Base-by-base conservation (phyloP, 1,140 invertebrate genomes). In the Diuraphis noxia region DNA sequence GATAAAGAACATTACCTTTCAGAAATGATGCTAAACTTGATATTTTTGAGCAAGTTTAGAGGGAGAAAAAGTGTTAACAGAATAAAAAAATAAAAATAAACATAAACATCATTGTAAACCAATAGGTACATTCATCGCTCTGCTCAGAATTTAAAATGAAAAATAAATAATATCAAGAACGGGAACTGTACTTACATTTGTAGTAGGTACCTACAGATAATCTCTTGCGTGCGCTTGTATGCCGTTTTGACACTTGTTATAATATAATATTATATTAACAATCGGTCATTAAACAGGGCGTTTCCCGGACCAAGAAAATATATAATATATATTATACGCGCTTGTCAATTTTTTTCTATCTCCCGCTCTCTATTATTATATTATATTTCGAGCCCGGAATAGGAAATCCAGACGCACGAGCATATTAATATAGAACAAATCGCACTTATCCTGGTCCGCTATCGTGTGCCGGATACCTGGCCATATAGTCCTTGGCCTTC, bases 251-350 rank as follows among this genome's bases (percentile, higher is more conserved):
- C 36, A 82, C 30, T 30, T 13, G 40, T 82, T 82, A 82, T 30
- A 46, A 41, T 82, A 82, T 41, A n/a, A n/a, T 82, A 81, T 21
- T 81, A 23, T 2, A 77, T 34, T 23, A 41, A 82, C 36, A 82
- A 82, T 82, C 40, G 81, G 41, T 30, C 30, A 43, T 85, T 46
- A 46, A 85, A 46, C n/a, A 85, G 84, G 84, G 84, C 43, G 84
- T 85, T 46, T 85, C 84, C 84, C 84, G 84, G 84, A 85, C 84
- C 43, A 46, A 85, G 84, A 46, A 43, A 30, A 30, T 23, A 49
- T 10, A 43, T 10, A 9, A 8, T 10, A 10, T 43, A 43, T 21
- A 49, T 5, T 49, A 49, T 5, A 10, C 56, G 10, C 1, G 13
- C 56, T 72, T 72, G 56, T 72, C 56, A 17, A 6, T 72, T 72